phyloP scores from a whole-genome alignment of 1,140 invertebrate species.

The Drosophila oshimai region DNA sequence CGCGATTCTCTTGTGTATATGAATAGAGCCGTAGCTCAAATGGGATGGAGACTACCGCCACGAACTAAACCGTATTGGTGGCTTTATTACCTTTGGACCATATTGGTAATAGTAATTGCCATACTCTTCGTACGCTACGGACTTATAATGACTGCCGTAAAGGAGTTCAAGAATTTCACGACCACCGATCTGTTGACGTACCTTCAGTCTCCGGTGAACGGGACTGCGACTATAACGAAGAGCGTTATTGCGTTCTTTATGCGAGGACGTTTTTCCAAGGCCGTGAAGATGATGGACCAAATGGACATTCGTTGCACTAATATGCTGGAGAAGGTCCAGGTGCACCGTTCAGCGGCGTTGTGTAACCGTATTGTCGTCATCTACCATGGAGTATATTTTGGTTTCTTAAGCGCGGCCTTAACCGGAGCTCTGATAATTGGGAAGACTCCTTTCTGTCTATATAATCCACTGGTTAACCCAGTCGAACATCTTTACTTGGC shows the following conservation, averaged over 20 bases:
- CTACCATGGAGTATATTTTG: not conserved
- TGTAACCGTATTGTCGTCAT: too few species aligned
- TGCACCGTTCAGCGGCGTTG: too few species aligned
- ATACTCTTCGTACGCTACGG: conserved; percentile 4
- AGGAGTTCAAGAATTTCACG: conserved; percentile 14
- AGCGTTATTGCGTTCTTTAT: not conserved
- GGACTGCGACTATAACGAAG: conserved; percentile 1
- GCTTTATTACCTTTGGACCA: conserved; percentile 7
- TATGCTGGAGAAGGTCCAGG: not conserved
- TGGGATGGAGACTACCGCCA: not conserved
- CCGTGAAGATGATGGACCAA: conserved; percentile 1
- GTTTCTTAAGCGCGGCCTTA: not conserved
- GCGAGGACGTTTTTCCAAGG: not conserved
- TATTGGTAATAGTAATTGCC: not conserved
- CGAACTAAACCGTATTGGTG: not conserved
- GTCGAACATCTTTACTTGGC: not conserved
- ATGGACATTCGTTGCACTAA: conserved; percentile 9
- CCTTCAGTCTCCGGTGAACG: conserved; percentile 9
- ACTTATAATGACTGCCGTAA: not conserved
- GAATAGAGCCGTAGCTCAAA: not conserved
- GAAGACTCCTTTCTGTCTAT: not conserved
- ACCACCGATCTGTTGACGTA: conserved; percentile 12
- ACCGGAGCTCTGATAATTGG: not conserved
- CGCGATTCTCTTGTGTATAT: not conserved
- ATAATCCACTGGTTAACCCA: conserved; percentile 1